phyloP scores from a whole-genome alignment of 2,797 vertebrate genomes.

The Helarctos malayanus region DNA sequence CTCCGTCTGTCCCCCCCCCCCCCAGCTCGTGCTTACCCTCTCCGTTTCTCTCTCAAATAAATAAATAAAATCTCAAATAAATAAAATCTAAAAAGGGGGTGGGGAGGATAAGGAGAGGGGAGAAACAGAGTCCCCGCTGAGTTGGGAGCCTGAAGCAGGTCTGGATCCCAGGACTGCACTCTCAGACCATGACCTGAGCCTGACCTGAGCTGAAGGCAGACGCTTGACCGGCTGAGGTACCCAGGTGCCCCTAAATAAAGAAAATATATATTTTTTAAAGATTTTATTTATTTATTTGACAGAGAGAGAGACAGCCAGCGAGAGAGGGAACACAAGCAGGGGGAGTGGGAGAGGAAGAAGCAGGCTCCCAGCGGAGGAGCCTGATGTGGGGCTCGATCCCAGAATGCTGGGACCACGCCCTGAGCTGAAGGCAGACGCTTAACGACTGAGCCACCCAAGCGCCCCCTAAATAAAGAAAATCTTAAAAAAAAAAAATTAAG shows the following conservation, averaged over 20 bases:
- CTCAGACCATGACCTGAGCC: too few relatives aligned
- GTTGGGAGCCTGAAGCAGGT: too few relatives aligned
- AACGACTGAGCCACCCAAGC: neutral
- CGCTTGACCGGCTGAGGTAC: neutral
- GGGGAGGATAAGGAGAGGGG: neutral
- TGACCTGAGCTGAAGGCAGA: neutral
- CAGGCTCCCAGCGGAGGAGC: too few relatives aligned
- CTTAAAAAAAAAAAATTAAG: neutral
- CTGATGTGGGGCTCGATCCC: too few relatives aligned
- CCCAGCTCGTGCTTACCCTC: neutral
- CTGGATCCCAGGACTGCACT: too few relatives aligned
- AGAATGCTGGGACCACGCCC: too few relatives aligned
- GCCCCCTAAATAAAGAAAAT: neutral
- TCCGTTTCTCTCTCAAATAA: neutral
- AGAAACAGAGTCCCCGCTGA: neutral
- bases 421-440: neutral
- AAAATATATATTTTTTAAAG: neutral
- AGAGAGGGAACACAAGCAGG: too few relatives aligned
- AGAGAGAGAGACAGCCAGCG: too few relatives aligned
- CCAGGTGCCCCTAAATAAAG: neutral
- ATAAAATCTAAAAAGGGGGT: neutral
- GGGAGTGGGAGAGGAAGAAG: too few relatives aligned
- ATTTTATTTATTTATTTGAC: too few relatives aligned
- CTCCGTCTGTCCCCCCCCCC: accelerated
- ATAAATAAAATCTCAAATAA: neutral